phyloP scores from a whole-genome alignment of 2,113 vertebrate genomes.

The Zingel zingel region DNA sequence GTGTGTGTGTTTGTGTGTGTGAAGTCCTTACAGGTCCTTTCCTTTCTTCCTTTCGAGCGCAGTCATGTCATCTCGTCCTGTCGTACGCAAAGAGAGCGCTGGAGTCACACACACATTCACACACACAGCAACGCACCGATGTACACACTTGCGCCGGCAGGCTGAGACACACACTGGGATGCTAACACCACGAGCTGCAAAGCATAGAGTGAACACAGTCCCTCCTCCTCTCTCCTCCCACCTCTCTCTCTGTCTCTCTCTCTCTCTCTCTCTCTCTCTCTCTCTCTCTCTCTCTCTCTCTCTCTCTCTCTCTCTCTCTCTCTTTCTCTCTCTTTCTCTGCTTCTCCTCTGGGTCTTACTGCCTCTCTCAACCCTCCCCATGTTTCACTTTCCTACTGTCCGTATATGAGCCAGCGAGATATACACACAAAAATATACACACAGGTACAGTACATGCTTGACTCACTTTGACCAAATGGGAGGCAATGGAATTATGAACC shows the following conservation, averaged over 20 bases:
- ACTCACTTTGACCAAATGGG: not conserved
- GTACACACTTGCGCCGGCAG: constrained; percentile 65
- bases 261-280: constrained; percentile 52
- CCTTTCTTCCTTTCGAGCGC: constrained; percentile 79
- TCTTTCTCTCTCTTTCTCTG: constrained; percentile 23
- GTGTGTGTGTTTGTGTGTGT: constrained; percentile 15
- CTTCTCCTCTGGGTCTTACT: constrained; percentile 79
- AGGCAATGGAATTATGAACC: not conserved
- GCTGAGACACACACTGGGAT: constrained; percentile 73
- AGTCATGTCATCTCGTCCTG: constrained; percentile 85
- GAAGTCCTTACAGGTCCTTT: constrained; percentile 83
- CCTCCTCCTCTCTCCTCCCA: constrained; percentile 67
- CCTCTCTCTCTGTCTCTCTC: constrained; percentile 45
- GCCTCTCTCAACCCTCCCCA: constrained; percentile 54
- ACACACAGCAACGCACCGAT: constrained; percentile 55
- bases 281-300: constrained; percentile 33
- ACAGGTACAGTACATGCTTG: not conserved
- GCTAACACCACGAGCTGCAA: constrained; percentile 59
- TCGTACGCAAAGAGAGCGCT: constrained; percentile 71
- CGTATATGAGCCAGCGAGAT: not conserved
- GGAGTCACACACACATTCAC: constrained; percentile 74
- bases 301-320: constrained; percentile 27
- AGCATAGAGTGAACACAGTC: constrained; percentile 68
- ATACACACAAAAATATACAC: not conserved
- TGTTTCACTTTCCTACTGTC: constrained; percentile 38